These are phyloP conservation scores for Nemotelus nigrinus DNA, from an alignment of 2,888 invertebrate species.

Conservation along the genomic window DNA sequence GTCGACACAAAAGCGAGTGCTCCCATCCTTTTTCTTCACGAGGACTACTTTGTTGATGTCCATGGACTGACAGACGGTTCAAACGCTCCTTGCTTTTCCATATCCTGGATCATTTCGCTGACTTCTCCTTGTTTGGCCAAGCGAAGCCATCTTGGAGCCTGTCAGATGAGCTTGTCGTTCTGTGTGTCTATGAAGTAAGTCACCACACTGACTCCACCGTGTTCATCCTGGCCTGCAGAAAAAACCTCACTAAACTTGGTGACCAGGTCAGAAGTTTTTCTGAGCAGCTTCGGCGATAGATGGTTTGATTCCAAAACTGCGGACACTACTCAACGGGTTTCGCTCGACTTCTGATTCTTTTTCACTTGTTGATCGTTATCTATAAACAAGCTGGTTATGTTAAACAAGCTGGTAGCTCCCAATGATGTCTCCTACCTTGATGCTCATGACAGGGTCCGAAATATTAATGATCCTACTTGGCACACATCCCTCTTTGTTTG, in stretches of 20 bases:
- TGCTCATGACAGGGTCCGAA: background rate
- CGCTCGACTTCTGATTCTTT: too few relatives aligned
- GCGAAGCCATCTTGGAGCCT: background rate
- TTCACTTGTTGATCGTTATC: too few relatives aligned
- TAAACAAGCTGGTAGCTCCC: background rate
- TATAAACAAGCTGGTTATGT: too few relatives aligned
- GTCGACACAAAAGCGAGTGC: background rate
- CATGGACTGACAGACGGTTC: background rate
- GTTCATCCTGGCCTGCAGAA: background rate
- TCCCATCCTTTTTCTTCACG: conserved; percentile 18
- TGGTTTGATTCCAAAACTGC: too few relatives aligned
- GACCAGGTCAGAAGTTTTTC: background rate
- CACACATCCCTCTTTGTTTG: background rate
- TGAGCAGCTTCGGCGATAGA: too few relatives aligned
- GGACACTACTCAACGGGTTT: too few relatives aligned
- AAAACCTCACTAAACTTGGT: background rate
- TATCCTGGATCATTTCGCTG: background rate
- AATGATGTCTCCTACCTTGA: background rate
- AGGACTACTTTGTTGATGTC: background rate
- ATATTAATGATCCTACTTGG: background rate
- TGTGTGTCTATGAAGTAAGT: background rate
- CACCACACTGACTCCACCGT: background rate
- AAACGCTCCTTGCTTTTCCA: background rate
- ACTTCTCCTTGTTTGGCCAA: conserved; percentile 11
- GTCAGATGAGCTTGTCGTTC: background rate